Evolutionary conservation across 2,888 invertebrate genomes (phyloP), one percentile per base, ranked within the genome.

Genomic region (Fragum sueziense): DNA sequence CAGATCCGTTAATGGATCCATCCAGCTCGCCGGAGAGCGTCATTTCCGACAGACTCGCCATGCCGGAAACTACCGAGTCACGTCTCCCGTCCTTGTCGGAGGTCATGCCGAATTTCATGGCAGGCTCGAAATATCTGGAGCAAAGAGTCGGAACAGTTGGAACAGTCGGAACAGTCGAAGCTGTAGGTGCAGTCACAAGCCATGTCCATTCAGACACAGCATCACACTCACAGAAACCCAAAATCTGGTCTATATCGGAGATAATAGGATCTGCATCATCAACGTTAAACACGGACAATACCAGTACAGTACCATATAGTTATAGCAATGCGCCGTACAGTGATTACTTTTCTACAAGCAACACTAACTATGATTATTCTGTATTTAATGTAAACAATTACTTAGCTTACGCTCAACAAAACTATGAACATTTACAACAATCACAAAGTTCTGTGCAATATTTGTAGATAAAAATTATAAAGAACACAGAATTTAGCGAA

Each of bases 201-300:
- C 65, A 65, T 17, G 52, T 20, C 14, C 65, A 33, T 9, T 37
- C 37, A 37, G 25, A n/a, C 54, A 2, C 20, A n/a, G 22, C 22
- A 33, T 25, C 29, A 37, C 22, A 54, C 14, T 54, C 52, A 59
- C 71, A 75, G 25, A 86, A 85, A 73, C 79, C 86, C 20, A 84
- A 84, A 65, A 85, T 86, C 67, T 86, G 86, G 86, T 86, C 86
- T 27, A 86, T 86, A 31, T 85, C 85, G n/a, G 82, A 85, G 69
- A 85, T 85, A 14, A 79, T 82, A 27, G 82, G 76, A 27, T 69
- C 79, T 3, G 74, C 74, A 52, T 59, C 69, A n/a, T 68, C 70
- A 25, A 68, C 82, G 14, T 65, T 65, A 41, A 65, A 41, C 27
- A 37, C 65, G 25, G 65, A 65, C 22, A 41, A 14, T 37, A 14